Percentiles rank a stretch among this genome's conserved stretches.
These are phyloP conservation scores for Rhinoderma darwinii DNA, from an alignment of 2,113 vertebrate genomes.

Conservation along the genomic window DNA sequence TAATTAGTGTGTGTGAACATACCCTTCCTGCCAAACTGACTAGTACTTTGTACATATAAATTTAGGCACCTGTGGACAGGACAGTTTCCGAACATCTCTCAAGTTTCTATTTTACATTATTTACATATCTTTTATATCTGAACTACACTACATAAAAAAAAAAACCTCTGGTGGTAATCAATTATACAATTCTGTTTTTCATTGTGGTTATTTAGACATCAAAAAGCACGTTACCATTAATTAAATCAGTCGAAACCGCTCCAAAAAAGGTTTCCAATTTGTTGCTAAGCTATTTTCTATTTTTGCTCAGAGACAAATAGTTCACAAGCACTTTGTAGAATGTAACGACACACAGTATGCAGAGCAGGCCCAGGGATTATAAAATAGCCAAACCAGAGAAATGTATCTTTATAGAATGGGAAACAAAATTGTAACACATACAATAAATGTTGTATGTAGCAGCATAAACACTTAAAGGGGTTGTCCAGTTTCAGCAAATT, in stretches of 20 bases:
- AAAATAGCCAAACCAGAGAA: background rate
- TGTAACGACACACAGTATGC: background rate
- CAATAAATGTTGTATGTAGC: too few species aligned
- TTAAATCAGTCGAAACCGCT: conserved; percentile 42
- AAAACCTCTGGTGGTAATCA: background rate
- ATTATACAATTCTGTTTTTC: conserved; percentile 34
- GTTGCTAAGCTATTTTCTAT: too few species aligned
- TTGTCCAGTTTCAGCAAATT: too few species aligned
- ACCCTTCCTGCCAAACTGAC: too few species aligned
- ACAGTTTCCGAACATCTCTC: background rate
- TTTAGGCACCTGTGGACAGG: too few species aligned
- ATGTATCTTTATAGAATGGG: background rate
- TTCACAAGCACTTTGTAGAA: background rate
- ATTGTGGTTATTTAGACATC: background rate
- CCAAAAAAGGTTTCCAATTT: too few species aligned
- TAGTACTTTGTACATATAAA: too few species aligned
- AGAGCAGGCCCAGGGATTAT: background rate
- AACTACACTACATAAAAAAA: background rate
- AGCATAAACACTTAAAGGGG: too few species aligned
- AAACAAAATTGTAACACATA: too few species aligned
- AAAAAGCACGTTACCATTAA: conserved; percentile 47
- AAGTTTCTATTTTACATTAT: background rate
- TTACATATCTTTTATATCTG: background rate
- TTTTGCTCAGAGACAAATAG: conserved; percentile 11
- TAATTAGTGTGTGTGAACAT: too few species aligned